Conservation (phyloP, 2,888 invertebrate species). For the Tortricodes alternella region DNA sequence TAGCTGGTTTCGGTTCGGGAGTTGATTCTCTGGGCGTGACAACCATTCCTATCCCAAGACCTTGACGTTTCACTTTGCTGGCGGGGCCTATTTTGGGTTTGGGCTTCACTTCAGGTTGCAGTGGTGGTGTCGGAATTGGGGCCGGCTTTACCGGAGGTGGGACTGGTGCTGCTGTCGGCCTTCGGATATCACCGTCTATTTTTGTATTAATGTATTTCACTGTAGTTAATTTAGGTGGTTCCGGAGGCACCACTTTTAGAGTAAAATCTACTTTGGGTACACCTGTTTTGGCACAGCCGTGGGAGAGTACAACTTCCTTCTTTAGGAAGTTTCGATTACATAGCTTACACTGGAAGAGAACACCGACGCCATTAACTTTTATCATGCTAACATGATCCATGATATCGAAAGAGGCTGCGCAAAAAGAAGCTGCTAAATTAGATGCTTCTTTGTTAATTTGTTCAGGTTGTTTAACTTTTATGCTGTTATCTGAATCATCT, state of each 20-base stretch:
- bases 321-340: constrained; percentile 75
- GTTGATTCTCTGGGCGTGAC: constrained; percentile 32
- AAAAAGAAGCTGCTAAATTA: constrained; percentile 3
- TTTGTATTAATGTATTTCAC: constrained; percentile 70
- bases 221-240: constrained; percentile 59
- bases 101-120: constrained; percentile 38
- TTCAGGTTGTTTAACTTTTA: constrained; percentile 20
- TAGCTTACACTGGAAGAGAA: constrained; percentile 72
- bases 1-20: constrained; percentile 27
- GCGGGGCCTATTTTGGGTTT: constrained; percentile 71
- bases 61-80: constrained; percentile 55
- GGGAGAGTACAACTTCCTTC: constrained; percentile 65
- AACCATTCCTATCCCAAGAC: constrained; percentile 35
- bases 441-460: constrained; percentile 8
- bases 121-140: constrained; percentile 33
- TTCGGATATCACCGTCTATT: constrained; percentile 47
- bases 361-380: constrained; percentile 73
- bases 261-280: constrained; percentile 54
- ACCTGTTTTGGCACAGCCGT: constrained; percentile 71
- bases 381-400: constrained; percentile 73
- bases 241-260: constrained; percentile 47
- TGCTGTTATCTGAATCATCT: constrained; percentile 23
- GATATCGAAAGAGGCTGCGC: constrained; percentile 55
- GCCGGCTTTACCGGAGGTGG: constrained; percentile 34
- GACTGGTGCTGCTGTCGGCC: constrained; percentile 39